Evolutionary conservation across 92 coral and sea anemone genomes (phyloP), one percentile per base, ranked within the genome.

Genomic region (Epizoanthus scotinus): DNA sequence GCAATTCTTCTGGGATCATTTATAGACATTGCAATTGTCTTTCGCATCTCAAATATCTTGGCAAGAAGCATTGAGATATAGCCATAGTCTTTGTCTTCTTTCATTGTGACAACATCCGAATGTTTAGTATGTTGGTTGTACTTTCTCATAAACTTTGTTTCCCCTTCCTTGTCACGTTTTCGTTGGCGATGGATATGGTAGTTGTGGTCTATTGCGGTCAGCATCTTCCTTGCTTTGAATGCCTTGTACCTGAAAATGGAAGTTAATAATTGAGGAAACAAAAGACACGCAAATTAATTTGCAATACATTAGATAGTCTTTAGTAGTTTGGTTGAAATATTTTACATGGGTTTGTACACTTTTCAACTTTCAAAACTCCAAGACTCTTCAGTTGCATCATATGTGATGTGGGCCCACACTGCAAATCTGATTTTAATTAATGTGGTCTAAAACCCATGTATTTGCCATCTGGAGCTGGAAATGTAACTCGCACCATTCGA

Each of bases 401-500:
- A n/a, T n/a, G n/a, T n/a, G n/a, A n/a, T n/a, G n/a, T n/a, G n/a
- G n/a, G n/a, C n/a, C n/a, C n/a, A n/a, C n/a, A n/a, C n/a, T n/a
- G n/a, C n/a, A n/a, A n/a, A n/a, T n/a, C n/a, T n/a, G n/a, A n/a
- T n/a, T n/a, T n/a, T 31, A 4, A 4, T 4, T 1, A 42, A 42
- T 42, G 49, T 5, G 49, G 49, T 67, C 64, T 72, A 73, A 20
- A 82, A 15, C 86, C 86, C 82, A 82, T 82, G 26, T 72, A 82
- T 24, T 63, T 70, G 17, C 86, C 71, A 82, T 71, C 26, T 15
- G 79, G 80, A 27, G 83, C 81, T 49, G 86, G 86, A 71, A 60
- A 82, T 21, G 31, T 60, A 19, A 42, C 26, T 36, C 60, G 55
- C 0, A 82, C 56, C 58, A 50, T 5, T 13, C 21, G 19, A 20